A percentile compares a stretch with the other conserved stretches of the same genome.
Evolutionary conservation across 2,888 invertebrate species (phyloP).

Genomic region (Nysson spinosus): DNA sequence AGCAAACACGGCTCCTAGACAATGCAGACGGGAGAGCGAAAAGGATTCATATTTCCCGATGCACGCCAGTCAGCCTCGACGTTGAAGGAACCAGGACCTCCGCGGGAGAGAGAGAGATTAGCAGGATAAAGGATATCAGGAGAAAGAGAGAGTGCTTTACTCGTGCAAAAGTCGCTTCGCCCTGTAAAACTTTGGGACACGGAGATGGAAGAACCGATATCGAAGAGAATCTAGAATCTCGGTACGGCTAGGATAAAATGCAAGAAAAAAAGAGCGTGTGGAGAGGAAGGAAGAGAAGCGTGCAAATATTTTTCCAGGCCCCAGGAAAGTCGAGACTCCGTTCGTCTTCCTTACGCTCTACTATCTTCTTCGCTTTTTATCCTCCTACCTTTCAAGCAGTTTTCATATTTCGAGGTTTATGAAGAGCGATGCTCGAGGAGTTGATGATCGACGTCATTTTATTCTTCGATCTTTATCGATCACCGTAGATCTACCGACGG

Average conservation of each 20-base stretch:
- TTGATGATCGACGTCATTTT: too few relatives aligned
- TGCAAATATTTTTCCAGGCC: constrained; percentile 61
- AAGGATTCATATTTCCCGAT: constrained; percentile 62
- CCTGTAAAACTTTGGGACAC: constrained; percentile 53
- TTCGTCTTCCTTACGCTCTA: constrained; percentile 16
- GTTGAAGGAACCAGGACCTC: background rate
- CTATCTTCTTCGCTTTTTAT: constrained; percentile 19
- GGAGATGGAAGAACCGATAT: constrained; percentile 55
- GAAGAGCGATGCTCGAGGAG: too few relatives aligned
- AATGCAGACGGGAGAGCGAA: constrained; percentile 52
- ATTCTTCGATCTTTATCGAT: too few relatives aligned
- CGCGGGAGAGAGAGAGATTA: constrained; percentile 4
- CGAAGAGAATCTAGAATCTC: constrained; percentile 25
- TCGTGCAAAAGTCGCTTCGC: constrained; percentile 55
- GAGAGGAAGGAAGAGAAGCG: constrained; percentile 29
- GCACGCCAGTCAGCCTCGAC: constrained; percentile 29
- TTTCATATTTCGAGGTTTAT: too few relatives aligned
- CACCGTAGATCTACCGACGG: too few relatives aligned
- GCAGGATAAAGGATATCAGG: background rate
- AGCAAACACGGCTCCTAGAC: constrained; percentile 51
- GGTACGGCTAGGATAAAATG: constrained; percentile 3
- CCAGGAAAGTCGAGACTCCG: constrained; percentile 48
- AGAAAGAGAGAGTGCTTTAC: constrained; percentile 19
- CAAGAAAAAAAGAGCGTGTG: constrained; percentile 2
- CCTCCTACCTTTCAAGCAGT: constrained; percentile 11